Conservation (phyloP, 2,113 vertebrate genomes). For the Clupea harengus region DNA sequence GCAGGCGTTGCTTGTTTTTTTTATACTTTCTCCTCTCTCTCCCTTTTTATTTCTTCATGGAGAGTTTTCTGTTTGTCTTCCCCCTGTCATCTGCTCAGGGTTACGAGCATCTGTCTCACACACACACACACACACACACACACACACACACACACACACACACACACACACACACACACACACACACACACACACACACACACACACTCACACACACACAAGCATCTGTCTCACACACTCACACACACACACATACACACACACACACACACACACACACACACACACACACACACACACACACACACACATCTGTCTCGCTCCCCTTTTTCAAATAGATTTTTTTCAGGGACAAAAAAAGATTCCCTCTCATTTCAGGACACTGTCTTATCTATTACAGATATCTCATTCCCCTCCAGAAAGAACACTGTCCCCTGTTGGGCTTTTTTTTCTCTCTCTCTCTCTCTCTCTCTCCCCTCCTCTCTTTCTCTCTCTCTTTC, state of each 20-base stretch:
- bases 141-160: conserved; percentile 28
- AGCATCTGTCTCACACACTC: conserved; percentile 7
- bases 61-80: conserved; percentile 21
- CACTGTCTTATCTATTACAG: conserved; percentile 37
- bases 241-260: conserved; percentile 23
- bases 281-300: conserved; percentile 17
- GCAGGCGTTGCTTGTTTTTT: neutral
- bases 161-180: conserved; percentile 31
- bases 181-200: conserved; percentile 28
- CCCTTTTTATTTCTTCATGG: conserved; percentile 12
- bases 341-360: conserved; percentile 8
- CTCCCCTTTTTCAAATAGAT: conserved; percentile 14
- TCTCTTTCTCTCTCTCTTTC: neutral
- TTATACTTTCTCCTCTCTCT: neutral
- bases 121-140: conserved; percentile 25
- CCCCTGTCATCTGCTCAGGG: conserved; percentile 32
- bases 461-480: neutral
- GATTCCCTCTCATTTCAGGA: conserved; percentile 25
- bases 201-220: conserved; percentile 24
- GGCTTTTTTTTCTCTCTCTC: neutral
- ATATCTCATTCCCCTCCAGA: conserved; percentile 44
- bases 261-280: conserved; percentile 30
- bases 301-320: conserved; percentile 21
- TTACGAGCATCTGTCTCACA: no score
- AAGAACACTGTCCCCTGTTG: conserved; percentile 27